Percentiles rank a stretch among this genome's conserved stretches.
Evolutionary conservation across 2,797 vertebrate genomes (phyloP).

Genomic region (Sebastes matsubarae): DNA sequence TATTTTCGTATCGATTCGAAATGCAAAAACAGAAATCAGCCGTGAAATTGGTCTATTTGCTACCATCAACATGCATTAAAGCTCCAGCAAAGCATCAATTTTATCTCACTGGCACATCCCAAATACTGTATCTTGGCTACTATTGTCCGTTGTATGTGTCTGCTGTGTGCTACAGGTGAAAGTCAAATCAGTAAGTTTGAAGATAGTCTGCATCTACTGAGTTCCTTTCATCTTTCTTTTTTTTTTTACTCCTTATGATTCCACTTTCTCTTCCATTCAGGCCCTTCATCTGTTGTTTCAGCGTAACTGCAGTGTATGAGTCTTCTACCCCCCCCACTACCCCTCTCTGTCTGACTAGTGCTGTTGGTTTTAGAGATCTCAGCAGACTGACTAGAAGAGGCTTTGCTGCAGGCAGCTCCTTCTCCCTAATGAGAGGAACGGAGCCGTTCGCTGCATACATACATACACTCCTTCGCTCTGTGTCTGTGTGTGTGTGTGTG

Average conservation of each 20-base stretch:
- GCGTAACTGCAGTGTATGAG: conserved; percentile 3
- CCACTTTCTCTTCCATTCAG: conserved; percentile 14
- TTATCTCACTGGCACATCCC: background rate
- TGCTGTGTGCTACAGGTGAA: background rate
- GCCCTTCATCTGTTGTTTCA: conserved; percentile 23
- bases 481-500: conserved; percentile 3
- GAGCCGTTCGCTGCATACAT: conserved; percentile 46
- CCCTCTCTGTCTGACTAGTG: conserved; percentile 31
- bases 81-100: background rate
- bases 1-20: too few relatives aligned
- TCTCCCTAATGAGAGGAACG: conserved; percentile 79
- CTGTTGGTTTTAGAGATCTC: conserved; percentile 76
- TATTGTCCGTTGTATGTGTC: background rate
- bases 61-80: background rate
- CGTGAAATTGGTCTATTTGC: background rate
- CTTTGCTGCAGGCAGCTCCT: conserved; percentile 74
- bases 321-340: background rate
- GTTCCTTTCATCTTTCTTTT: background rate
- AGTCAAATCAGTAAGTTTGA: conserved; percentile 1
- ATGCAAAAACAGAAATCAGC: background rate
- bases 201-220: background rate
- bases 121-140: background rate
- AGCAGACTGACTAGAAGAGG: conserved; percentile 68
- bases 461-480: conserved; percentile 14
- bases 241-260: background rate